Percentiles rank a stretch among this genome's conserved stretches.
These are phyloP conservation scores for Araneus ventricosus DNA, from an alignment of 1,140 invertebrate species.

Conservation along the genomic window DNA sequence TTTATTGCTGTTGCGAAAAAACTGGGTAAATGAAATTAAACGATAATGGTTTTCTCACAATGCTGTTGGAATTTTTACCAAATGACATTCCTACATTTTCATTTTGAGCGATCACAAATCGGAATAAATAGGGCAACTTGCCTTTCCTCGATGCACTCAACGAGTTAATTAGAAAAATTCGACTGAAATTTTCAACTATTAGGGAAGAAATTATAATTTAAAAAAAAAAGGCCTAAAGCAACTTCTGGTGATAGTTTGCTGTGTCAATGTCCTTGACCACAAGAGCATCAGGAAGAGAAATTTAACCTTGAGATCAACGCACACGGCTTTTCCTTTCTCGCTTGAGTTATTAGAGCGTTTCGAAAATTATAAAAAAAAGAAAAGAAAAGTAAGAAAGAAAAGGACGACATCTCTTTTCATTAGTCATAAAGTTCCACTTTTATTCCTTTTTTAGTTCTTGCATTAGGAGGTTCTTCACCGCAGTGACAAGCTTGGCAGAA, in stretches of 20 bases:
- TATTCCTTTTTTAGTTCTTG: neutral
- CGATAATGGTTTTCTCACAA: too few relatives aligned
- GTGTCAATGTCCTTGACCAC: constrained; percentile 55
- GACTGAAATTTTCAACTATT: neutral
- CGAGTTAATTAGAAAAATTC: too few relatives aligned
- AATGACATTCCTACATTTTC: too few relatives aligned
- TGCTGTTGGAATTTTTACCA: too few relatives aligned
- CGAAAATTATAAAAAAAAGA: neutral
- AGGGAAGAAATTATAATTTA: neutral
- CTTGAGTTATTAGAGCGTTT: constrained; percentile 54
- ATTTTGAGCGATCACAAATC: too few relatives aligned
- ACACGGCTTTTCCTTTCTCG: neutral
- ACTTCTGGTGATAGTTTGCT: neutral
- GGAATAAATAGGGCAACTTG: too few relatives aligned
- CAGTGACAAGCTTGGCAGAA: neutral
- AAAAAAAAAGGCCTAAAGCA: neutral
- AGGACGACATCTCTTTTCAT: constrained; percentile 1
- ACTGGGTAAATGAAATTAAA: too few relatives aligned
- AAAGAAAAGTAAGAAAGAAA: neutral
- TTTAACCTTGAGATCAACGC: constrained; percentile 53
- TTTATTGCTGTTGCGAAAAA: too few relatives aligned
- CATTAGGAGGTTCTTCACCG: neutral
- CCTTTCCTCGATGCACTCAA: too few relatives aligned
- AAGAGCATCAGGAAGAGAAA: constrained; percentile 32
- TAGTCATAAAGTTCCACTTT: constrained; percentile 19